A percentile compares a stretch with the other conserved stretches of the same genome.
phyloP scores from a whole-genome alignment of 2,113 vertebrate species.

The Gadus macrocephalus region DNA sequence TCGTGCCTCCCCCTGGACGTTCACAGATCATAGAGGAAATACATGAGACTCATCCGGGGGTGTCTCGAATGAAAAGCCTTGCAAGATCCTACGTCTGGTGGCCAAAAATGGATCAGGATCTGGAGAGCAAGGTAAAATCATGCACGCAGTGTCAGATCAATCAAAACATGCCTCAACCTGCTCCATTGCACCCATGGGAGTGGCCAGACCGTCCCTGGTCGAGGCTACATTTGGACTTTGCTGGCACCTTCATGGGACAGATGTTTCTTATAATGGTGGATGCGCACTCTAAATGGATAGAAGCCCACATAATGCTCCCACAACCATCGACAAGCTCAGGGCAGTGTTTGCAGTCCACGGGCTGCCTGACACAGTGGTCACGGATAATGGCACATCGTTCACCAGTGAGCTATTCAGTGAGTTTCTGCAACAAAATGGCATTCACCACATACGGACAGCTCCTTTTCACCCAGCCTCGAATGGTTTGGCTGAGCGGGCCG shows the following conservation, averaged over 20 bases:
- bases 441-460: not conserved
- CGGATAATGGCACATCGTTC: constrained; percentile 24
- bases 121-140: constrained; percentile 7
- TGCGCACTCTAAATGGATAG: too few species aligned
- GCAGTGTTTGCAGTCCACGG: not conserved
- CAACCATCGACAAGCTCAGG: constrained; percentile 3
- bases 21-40: constrained; percentile 6
- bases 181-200: not conserved
- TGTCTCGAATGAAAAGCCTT: constrained; percentile 10
- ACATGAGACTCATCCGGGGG: constrained; percentile 12
- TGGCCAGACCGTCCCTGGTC: constrained; percentile 18
- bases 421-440: constrained; percentile 11
- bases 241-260: constrained; percentile 18
- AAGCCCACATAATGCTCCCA: not conserved
- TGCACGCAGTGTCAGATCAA: not conserved
- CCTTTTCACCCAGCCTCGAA: constrained; percentile 12
- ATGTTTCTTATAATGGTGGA: too few species aligned
- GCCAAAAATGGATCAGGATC: constrained; percentile 12
- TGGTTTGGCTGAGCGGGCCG: constrained; percentile 4
- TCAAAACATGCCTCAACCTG: constrained; percentile 2
- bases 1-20: not conserved
- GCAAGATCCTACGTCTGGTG: constrained; percentile 11
- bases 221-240: constrained; percentile 18
- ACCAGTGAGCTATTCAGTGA: constrained; percentile 22
- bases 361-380: constrained; percentile 6